These are phyloP conservation scores for Bimastos eiseni DNA, from an alignment of 2,888 invertebrate species.

Conservation along the genomic window DNA sequence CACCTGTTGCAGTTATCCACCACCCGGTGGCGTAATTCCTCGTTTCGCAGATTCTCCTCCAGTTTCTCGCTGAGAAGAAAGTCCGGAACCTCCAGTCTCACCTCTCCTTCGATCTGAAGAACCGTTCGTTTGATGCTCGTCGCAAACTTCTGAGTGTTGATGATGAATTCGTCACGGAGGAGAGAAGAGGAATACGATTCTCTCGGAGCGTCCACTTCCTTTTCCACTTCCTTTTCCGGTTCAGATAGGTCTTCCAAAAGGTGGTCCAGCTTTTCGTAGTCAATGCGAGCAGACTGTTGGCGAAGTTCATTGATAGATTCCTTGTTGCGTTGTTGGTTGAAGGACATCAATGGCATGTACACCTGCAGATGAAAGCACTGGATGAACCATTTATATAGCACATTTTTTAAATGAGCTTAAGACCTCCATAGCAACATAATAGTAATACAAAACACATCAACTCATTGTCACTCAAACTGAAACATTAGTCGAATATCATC, in stretches of 20 bases:
- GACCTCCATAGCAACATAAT: too few relatives aligned
- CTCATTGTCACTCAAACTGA: too few relatives aligned
- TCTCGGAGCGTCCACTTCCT: background rate
- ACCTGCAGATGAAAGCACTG: conserved; percentile 46
- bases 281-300: background rate
- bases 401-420: background rate
- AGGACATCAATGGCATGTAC: conserved; percentile 60
- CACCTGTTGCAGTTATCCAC: conserved; percentile 66
- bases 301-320: conserved; percentile 24
- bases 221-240: background rate
- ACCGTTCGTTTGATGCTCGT: conserved; percentile 70
- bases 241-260: background rate
- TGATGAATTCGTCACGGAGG: conserved; percentile 65
- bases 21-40: conserved; percentile 55
- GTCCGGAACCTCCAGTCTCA: conserved; percentile 51
- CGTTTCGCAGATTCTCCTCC: conserved; percentile 56
- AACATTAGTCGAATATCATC: too few relatives aligned
- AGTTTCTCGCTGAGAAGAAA: conserved; percentile 51
- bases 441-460: too few relatives aligned
- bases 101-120: conserved; percentile 77
- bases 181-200: conserved; percentile 41
- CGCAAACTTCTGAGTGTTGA: conserved; percentile 66
- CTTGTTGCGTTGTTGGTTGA: conserved; percentile 52
- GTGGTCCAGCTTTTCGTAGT: background rate
- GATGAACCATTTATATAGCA: background rate